Base-by-base conservation (phyloP, 2,888 invertebrate species). In the Caenorhabditis sp. region DNA sequence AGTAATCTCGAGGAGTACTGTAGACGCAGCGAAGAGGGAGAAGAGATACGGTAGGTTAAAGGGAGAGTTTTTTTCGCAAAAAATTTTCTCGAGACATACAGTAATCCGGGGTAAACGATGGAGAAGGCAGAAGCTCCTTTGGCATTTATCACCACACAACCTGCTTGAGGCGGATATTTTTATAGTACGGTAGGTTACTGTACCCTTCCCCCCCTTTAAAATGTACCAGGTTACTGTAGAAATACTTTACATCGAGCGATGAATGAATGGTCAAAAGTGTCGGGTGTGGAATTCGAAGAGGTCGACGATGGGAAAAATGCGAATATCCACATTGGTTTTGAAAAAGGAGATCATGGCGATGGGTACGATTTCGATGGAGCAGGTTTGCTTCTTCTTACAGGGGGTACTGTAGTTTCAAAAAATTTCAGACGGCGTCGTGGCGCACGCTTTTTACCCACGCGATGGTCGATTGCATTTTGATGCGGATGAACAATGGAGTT, bases 401-500 rank as follows among this genome's bases (percentile, higher is more conserved):
- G 20, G 20, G 14, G 20, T 53, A 53, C 53, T 10, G 53, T 53
- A 53, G 53, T 21, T 53, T 23, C 7, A 21, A 21, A 50, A 14
- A 5, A 21, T 63, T 77, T 3, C 63, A 86, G 86, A 84, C 49
- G 86, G 86, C 26, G 77, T 85, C 20, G 83, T 85, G 0, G 86
- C 85, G 8, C 86, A 86, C 66, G 85, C 85, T 3, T 86, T 86
- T 75, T 86, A 84, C 57, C 86, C 86, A 0, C 67, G 83, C n/a
- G 81, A 84, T 54, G 87, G 87, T 21, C 75, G 82, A 25, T 74
- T 87, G n/a, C 87, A 87, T 63, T 85, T 87, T 59, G 87, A 87
- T 59, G 85, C 86, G 1, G 85, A 84, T 52, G 87, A 87, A 63
- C 67, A 80, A n/a, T 87, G 87, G 87, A 86, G 84, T 31, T 67